Evolutionary conservation across 1,140 invertebrate species (phyloP), one percentile per base, ranked within the genome.

Genomic region (Drosophila truncata): DNA sequence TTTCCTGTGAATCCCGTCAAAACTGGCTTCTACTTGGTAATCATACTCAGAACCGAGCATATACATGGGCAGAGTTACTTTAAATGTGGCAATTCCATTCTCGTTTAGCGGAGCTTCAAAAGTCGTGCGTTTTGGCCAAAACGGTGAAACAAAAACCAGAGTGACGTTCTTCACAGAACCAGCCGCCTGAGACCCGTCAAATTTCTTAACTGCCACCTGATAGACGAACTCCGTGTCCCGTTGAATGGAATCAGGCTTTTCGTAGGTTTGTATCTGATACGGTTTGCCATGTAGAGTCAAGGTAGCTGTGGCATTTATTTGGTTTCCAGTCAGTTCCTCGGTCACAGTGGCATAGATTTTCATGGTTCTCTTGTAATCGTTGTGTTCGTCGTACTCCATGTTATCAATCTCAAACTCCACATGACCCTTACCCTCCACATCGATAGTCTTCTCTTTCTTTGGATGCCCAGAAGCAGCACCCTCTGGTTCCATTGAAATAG

Each of bases 211-310:
- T 1, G 50, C 86, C 9, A 91, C 96, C 92, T 96, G 96, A 59
- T 96, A 96, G 44, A 94, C 96, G 86, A 98, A 98, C 62, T 95
- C 95, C 46, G 99, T 94, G 9, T 96, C 97, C 4, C n/a, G n/a
- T n/a, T n/a, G 97, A 97, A 91, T 98, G 98, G 93, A 97, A 99
- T 96, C 95, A 0, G 41, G 50, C 4, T 14, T 57, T 2, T 96
- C 96, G 80, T 97, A 95, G 46, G 97, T 95, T 75, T 97, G 95
- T 92, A 99, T 94, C 80, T 96, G 96, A 81, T 98, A 97, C 29
- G 96, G 96, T 76, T 97, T 95, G 66, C 96, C 95, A 88, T 98
- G 96, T 2, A 98, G 92, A 18, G 95, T 95, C 59, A 98, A 94
- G 69, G 95, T 94, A 0, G 95, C 93, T 0, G 96, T 95, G 11